Evolutionary conservation across 2,888 invertebrate species (phyloP), one percentile per base, ranked within the genome.

Genomic region (Nycteola revayana): DNA sequence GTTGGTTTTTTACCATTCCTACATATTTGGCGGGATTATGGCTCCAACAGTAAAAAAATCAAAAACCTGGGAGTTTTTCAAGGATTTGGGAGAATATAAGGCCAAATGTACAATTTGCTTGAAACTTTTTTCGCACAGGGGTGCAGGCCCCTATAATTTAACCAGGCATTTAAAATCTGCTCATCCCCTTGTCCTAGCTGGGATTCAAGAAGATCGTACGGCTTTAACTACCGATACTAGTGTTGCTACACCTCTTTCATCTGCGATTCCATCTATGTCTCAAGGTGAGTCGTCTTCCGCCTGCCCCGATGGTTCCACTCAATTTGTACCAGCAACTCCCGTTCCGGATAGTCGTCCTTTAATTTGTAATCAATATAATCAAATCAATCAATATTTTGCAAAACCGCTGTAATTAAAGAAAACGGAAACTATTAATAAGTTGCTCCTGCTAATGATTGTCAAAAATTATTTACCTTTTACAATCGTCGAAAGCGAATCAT

Each of bases 41-140:
- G 5, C 14, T 14, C 14, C 5, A 5, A 5, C 14, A 5, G 5
- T 14, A 29, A 29, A 14, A 29, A 10, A 10, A 1, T 30, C 30
- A 1, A 30, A 18, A 30, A 17, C 30, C 0, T 30, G 30, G 30
- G 17, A 30, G 24, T 30, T 17, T 24, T 30, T 30, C 7, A 30
- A 14, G 7, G 30, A 30, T n/a, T 7, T 30, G 14, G 7, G 17
- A 9, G 24, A 30, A 6, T 2, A 24, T 5, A 30, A 30, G 7
- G 30, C 30, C 2, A 30, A 30, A 30, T 30, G 30, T 11, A 24
- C 14, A 9, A 8, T 30, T 9, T 30, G 30, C 10, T 9, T 8
- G 3, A 30, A 30, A 30, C 9, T 8, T 8, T 24, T 30, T 9
- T 30, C 30, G 1, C 24, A 30, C 7, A 30, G 14, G 17, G 30